Evolutionary conservation across 2,113 vertebrate genomes (phyloP).

Genomic region (Boulengerochromis microlepis): DNA sequence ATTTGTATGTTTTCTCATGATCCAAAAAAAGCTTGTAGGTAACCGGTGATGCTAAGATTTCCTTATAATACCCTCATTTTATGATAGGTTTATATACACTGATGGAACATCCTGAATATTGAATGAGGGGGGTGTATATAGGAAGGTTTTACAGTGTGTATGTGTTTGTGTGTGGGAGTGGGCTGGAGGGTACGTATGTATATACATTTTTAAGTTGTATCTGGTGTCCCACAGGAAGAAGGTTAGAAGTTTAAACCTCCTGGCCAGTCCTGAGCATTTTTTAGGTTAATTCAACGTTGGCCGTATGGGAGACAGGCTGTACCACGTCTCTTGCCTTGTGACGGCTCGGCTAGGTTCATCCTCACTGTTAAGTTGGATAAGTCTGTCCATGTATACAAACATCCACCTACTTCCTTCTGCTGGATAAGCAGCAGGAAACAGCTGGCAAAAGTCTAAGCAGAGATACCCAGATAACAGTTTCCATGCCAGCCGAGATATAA

Average conservation of each 20-base stretch:
- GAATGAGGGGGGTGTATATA: neutral
- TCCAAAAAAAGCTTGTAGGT: neutral
- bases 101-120: neutral
- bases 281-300: neutral
- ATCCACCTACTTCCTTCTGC: neutral
- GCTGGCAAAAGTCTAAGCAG: neutral
- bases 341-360: neutral
- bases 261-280: neutral
- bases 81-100: fast-evolving
- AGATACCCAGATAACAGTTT: neutral
- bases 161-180: neutral
- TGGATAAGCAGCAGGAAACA: neutral
- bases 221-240: neutral
- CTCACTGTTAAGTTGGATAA: neutral
- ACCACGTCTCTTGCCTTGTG: neutral
- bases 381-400: neutral
- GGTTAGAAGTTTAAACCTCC: neutral
- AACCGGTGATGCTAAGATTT: neutral
- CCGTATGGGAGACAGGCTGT: neutral
- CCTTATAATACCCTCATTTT: neutral
- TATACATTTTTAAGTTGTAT: neutral
- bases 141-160: neutral
- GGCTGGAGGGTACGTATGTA: neutral
- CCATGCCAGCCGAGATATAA: neutral
- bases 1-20: neutral